Evolutionary conservation across 2,797 vertebrate genomes (phyloP), one percentile per base, ranked within the genome.

Genomic region (Momotus momota): DNA sequence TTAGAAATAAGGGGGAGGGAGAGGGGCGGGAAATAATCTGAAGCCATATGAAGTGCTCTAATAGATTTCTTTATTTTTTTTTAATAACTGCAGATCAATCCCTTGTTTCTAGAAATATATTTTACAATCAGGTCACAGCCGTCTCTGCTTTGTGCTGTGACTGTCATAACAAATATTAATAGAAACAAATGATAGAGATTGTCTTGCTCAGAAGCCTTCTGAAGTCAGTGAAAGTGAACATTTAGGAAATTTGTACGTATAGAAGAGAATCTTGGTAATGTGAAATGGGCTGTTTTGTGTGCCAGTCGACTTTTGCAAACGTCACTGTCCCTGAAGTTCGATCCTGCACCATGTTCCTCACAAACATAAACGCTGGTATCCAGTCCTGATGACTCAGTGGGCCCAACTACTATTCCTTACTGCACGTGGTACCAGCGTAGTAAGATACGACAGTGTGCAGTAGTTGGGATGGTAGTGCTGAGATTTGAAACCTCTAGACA

Each of bases 131-230:
- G 95, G 98, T 95, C 98, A 97, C 90, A 98, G 96, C 98, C 4
- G 2, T 78, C 81, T 61, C 35, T 41, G 94, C 97, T 98, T 98
- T 98, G 70, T 51, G 86, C 98, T 97, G 80, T 97, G 97, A 95
- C 98, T 88, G 3, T 98, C 98, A 98, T 97, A 82, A 97, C 94
- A 97, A 98, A 97, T 96, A 97, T 64, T 91, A 93, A 95, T 90
- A 96, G 98, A 97, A 96, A 97, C 97, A 97, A 87, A 31, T 27
- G 52, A 8, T 45, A 41, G 58, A 75, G 57, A 81, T 75, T 57
- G 61, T 81, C 77, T 67, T 79, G 16, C 31, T 85, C 55, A 60
- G 72, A 91, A 93, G 91, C 48, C 61, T 94, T 48, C 70, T 92
- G 58, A 85, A 82, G 48, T 43, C 45, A 9, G 11, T 48, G 17